A percentile compares a stretch with the other conserved stretches of the same genome.
Conservation (phyloP, 1,140 invertebrate genomes). For the Pinna nobilis region DNA sequence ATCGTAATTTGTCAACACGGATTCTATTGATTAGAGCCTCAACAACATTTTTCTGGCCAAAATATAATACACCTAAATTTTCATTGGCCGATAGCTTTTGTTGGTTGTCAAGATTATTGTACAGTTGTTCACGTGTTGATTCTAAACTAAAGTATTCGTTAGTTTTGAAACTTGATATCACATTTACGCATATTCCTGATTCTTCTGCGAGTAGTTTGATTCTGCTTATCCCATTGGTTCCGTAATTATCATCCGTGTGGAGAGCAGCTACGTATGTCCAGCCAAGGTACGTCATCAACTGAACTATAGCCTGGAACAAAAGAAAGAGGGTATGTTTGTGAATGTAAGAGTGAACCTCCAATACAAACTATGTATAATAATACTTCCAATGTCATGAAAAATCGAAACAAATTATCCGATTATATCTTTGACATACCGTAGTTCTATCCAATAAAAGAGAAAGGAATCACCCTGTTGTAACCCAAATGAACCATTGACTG, state of each 20-base stretch:
- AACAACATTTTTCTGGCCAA: constrained; percentile 49
- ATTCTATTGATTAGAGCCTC: constrained; percentile 37
- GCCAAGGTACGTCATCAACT: constrained; percentile 50
- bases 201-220: constrained; percentile 41
- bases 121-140: constrained; percentile 12
- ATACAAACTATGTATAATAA: too few relatives aligned
- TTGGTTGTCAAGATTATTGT: constrained; percentile 19
- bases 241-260: constrained; percentile 59
- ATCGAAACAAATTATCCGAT: too few relatives aligned
- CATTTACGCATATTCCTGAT: constrained; percentile 56
- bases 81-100: constrained; percentile 42
- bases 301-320: constrained; percentile 54
- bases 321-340: not conserved
- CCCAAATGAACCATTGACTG: too few relatives aligned
- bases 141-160: constrained; percentile 33
- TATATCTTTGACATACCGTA: too few relatives aligned
- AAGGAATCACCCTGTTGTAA: too few relatives aligned
- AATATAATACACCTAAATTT: constrained; percentile 54
- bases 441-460: too few relatives aligned
- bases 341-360: too few relatives aligned
- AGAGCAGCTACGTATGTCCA: constrained; percentile 64
- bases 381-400: too few relatives aligned
- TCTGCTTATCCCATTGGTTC: constrained; percentile 36
- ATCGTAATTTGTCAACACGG: constrained; percentile 21
- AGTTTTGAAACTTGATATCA: constrained; percentile 7